Evolutionary conservation across 2,888 invertebrate genomes (phyloP), one percentile per base, ranked within the genome.

Genomic region (Agelastica alni): DNA sequence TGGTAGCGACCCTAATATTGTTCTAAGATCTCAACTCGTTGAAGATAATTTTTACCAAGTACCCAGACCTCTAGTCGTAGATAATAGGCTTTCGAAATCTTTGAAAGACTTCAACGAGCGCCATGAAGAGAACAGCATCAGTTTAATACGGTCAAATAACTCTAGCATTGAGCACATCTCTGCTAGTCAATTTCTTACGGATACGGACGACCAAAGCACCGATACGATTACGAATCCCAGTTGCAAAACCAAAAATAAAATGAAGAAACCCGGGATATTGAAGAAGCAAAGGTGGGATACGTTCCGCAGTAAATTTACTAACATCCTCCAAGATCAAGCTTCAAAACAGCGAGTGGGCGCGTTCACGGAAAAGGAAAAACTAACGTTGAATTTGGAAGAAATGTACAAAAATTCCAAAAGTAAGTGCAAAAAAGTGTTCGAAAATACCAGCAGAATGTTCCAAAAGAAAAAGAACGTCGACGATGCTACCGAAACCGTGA

Each of bases 111-210:
- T 77, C 51, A 72, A 73, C 51, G 58, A 66, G 6, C 70, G 73
- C 37, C 60, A 69, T 17, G 56, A 62, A 28, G 62, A 62, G 26
- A 57, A 53, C 9, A 16, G 39, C 13, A 53, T 37, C 1, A 45
- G 51, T 4, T 44, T 61, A 14, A 43, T 60, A n/a, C 60, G 59
- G 22, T 70, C 73, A 2, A 55, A 65, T n/a, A 62, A 69, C 51
- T 69, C 71, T 4, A 75, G 75, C 53, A 75, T 75, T 39, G 75
- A 77, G 48, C 75, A 75, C 46, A 70, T 77, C 18, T 75, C 75
- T 4, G 74, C 73, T 54, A 75, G 73, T 56, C 75, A 75, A 58
- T 57, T 67, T 2, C 63, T 69, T 20, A 48, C 47, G 7, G 45
- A 47, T 7, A 20, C 51, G 30, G 39, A 55, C 7, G 16, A 18